phyloP scores from a whole-genome alignment of 2,888 invertebrate species.

The Campaea margaritaria region DNA sequence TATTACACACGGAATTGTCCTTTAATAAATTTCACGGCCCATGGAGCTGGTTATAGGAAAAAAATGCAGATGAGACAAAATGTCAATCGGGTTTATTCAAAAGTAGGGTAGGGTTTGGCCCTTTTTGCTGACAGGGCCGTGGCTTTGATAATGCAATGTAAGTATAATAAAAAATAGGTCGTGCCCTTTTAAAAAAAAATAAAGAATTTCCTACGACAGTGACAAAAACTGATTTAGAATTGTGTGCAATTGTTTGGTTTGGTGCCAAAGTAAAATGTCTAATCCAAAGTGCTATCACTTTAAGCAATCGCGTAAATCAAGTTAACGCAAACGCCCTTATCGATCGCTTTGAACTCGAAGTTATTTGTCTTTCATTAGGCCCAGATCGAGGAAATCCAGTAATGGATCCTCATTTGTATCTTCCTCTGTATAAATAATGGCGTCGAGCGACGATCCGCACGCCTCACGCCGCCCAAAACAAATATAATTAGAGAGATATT shows the following conservation, averaged over 20 bases:
- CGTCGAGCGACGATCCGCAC: constrained; percentile 59
- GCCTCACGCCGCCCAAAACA: constrained; percentile 62
- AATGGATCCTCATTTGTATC: constrained; percentile 80
- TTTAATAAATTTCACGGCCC: constrained; percentile 79
- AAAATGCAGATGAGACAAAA: constrained; percentile 80
- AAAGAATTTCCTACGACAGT: not conserved
- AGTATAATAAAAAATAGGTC: constrained; percentile 28
- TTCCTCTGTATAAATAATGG: constrained; percentile 75
- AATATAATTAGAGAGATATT: constrained; percentile 71
- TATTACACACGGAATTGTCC: constrained; percentile 71
- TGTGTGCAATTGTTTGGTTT: not conserved
- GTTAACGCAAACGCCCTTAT: constrained; percentile 70
- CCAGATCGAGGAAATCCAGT: constrained; percentile 76
- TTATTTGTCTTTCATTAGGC: constrained; percentile 80
- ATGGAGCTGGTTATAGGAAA: constrained; percentile 69
- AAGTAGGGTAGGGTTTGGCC: constrained; percentile 49
- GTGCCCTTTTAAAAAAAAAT: constrained; percentile 25
- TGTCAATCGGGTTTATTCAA: constrained; percentile 72
- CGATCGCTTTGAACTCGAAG: constrained; percentile 72
- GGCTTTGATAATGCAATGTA: constrained; percentile 27
- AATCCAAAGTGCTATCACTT: constrained; percentile 22
- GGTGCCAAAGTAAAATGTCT: constrained; percentile 18
- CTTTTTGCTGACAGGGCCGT: constrained; percentile 34
- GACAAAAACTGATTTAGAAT: too few relatives aligned
- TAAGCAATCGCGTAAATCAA: constrained; percentile 59